These are phyloP conservation scores for Falco naumanni DNA, from an alignment of 2,797 vertebrate genomes.

Conservation along the genomic window DNA sequence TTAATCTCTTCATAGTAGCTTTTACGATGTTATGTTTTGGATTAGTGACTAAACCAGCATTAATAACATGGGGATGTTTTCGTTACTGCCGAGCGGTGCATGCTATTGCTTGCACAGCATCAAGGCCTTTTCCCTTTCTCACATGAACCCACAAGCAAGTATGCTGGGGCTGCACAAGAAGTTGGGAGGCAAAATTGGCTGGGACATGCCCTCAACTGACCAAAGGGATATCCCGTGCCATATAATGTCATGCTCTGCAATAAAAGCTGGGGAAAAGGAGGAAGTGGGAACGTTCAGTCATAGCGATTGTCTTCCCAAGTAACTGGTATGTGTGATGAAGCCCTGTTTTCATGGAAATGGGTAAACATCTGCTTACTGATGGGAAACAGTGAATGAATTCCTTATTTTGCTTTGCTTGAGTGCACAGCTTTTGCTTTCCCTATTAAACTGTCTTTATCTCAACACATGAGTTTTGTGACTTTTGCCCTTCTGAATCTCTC, in stretches of 20 bases:
- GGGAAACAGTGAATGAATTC: no score
- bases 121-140: background rate
- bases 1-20: background rate
- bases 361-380: no score
- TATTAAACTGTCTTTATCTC: no score
- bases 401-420: no score
- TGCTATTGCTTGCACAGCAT: background rate
- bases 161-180: background rate
- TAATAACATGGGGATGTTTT: background rate
- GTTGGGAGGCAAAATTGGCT: rapidly evolving
- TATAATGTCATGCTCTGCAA: background rate
- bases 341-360: background rate
- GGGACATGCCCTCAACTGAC: background rate
- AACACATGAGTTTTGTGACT: no score
- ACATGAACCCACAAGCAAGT: background rate
- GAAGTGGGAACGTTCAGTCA: rapidly evolving
- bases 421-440: no score
- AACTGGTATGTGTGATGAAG: rapidly evolving
- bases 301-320: rapidly evolving
- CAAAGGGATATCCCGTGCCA: background rate
- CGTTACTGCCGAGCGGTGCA: background rate
- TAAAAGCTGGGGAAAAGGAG: background rate
- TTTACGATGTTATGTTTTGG: background rate
- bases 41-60: background rate
- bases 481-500: no score